Percentiles rank a stretch among this genome's conserved stretches.
Conservation (phyloP, 1,140 invertebrate genomes). For the Aphidius ervi region DNA sequence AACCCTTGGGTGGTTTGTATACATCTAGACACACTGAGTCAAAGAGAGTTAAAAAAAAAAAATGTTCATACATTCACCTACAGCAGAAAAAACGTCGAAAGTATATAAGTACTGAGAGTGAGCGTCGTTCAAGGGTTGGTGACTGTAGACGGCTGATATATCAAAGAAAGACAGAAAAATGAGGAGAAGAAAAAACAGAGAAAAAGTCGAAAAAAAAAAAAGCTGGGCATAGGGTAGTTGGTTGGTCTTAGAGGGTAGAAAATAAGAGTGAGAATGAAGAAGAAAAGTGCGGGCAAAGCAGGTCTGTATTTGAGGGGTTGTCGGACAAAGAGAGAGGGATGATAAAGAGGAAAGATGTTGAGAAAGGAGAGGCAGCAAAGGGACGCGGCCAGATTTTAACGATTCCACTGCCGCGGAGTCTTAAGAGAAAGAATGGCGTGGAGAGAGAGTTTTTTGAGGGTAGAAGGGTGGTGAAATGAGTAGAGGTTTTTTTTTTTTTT, state of each 20-base stretch:
- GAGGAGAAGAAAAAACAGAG: conserved; percentile 3
- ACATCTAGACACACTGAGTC: too few species aligned
- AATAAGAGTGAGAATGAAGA: conserved; percentile 12
- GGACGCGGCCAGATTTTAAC: conserved; percentile 54
- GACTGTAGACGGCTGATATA: conserved; percentile 31
- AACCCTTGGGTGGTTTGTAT: too few species aligned
- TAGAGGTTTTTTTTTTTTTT: neutral
- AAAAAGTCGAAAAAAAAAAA: too few species aligned
- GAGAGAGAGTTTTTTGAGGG: conserved; percentile 30
- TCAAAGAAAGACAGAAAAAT: conserved; percentile 6
- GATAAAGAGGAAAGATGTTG: too few species aligned
- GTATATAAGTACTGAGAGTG: conserved; percentile 47
- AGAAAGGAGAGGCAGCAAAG: conserved; percentile 14
- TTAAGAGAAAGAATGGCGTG: conserved; percentile 52
- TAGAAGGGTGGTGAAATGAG: conserved; percentile 32
- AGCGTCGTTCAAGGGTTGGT: conserved; percentile 49
- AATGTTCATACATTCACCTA: too few species aligned
- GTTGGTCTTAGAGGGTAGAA: neutral
- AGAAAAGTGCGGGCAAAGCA: conserved; percentile 5
- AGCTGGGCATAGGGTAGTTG: too few species aligned
- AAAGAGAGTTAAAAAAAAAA: too few species aligned
- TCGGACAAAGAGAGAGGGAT: conserved; percentile 1
- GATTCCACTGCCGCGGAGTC: conserved; percentile 54
- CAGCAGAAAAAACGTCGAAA: conserved; percentile 29
- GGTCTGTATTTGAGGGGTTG: conserved; percentile 6